Conservation (phyloP, 2,797 vertebrate genomes). For the Glyptemys insculpta region DNA sequence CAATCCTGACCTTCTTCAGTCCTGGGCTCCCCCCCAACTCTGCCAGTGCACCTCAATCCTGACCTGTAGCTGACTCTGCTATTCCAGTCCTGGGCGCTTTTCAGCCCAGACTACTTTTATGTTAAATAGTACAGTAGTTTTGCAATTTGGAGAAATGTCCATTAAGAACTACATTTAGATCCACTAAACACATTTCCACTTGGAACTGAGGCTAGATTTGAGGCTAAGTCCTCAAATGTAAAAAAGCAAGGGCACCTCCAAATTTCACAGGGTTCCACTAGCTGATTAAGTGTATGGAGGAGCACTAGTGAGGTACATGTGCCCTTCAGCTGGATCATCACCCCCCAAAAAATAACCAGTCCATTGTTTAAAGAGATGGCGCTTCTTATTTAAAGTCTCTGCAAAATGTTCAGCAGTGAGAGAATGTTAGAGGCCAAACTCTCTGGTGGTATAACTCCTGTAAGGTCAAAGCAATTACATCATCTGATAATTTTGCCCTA, state of each 20-base stretch:
- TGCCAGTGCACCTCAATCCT: not conserved
- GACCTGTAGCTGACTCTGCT: not conserved
- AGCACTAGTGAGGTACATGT: not conserved
- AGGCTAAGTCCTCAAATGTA: not conserved
- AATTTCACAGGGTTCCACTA: not conserved
- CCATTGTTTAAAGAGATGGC: not conserved
- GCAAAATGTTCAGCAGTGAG: not conserved
- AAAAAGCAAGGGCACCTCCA: not conserved
- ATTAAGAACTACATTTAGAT: not conserved
- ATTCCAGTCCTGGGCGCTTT: not conserved
- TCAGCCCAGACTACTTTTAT: not conserved
- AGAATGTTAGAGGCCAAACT: not conserved
- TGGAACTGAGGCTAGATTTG: not conserved
- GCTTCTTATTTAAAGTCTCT: not conserved
- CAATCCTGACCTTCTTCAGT: not conserved
- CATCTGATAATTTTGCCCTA: not conserved
- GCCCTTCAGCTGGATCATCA: not conserved
- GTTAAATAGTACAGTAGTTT: not conserved
- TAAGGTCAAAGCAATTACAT: not conserved
- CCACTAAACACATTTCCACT: not conserved
- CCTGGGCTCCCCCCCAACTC: not conserved
- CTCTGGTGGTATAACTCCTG: not conserved
- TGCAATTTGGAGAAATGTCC: not conserved
- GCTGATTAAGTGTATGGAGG: not conserved
- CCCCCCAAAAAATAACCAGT: not conserved